Conservation (phyloP, 2,113 vertebrate species). For the Monarcha castaneiventris region DNA sequence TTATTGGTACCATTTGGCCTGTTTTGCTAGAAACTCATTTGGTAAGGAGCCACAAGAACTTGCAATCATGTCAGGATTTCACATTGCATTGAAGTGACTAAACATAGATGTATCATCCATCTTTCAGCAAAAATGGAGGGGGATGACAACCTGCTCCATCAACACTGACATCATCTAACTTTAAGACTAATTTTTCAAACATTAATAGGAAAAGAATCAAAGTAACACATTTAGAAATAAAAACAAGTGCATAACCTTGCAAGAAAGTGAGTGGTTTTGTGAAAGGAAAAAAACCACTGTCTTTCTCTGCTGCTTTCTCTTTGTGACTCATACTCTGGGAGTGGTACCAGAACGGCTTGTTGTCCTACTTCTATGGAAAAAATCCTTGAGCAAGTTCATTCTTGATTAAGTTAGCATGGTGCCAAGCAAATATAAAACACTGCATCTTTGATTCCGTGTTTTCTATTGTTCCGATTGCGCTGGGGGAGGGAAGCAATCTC, state of each 20-base stretch:
- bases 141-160: background rate
- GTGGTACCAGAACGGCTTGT: conserved; percentile 4
- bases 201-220: background rate
- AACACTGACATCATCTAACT: background rate
- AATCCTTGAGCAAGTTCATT: conserved; percentile 42
- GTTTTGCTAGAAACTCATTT: background rate
- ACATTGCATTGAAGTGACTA: background rate
- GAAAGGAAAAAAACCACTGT: background rate
- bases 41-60: background rate
- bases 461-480: background rate
- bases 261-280: background rate
- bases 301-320: conserved; percentile 5
- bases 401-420: conserved; percentile 36
- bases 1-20: background rate
- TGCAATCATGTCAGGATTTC: background rate
- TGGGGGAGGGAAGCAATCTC: background rate
- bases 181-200: background rate
- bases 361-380: conserved; percentile 54
- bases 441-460: background rate
- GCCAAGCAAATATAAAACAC: conserved; percentile 29
- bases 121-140: background rate
- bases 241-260: conserved; percentile 13
- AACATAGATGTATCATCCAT: background rate
- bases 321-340: conserved; percentile 55
- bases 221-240: background rate